Evolutionary conservation across 2,888 invertebrate genomes (phyloP).

Genomic region (Sarcophaga caerulescens): DNA sequence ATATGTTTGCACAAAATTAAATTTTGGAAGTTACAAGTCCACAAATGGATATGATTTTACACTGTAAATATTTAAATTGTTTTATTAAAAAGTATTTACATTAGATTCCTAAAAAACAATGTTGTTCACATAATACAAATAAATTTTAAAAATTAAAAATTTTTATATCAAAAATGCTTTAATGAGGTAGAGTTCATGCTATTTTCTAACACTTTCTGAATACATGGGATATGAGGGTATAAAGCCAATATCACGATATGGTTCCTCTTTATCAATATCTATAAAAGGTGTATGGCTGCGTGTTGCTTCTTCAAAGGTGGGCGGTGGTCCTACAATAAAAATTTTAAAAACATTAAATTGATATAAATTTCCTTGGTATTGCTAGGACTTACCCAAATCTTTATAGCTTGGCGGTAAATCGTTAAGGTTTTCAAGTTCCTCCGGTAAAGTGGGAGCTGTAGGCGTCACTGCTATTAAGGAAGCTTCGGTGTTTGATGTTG

Average conservation of each 20-base stretch:
- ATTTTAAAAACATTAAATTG: neutral
- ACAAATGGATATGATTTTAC: too few species aligned
- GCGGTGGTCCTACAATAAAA: conserved; percentile 71
- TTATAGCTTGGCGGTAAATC: conserved; percentile 69
- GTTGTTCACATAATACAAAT: too few species aligned
- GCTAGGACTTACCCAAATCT: neutral
- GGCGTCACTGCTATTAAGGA: conserved; percentile 54
- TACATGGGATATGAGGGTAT: conserved; percentile 76
- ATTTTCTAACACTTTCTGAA: conserved; percentile 42
- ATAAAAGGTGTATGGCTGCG: conserved; percentile 66
- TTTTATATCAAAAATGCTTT: too few species aligned
- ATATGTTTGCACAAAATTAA: too few species aligned
- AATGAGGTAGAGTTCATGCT: too few species aligned
- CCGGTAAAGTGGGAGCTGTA: conserved; percentile 42
- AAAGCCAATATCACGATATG: conserved; percentile 72
- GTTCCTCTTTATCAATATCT: conserved; percentile 72
- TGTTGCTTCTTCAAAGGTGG: conserved; percentile 73
- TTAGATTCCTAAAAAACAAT: too few species aligned
- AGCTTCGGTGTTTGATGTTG: conserved; percentile 55
- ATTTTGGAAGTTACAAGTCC: too few species aligned
- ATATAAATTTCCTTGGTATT: too few species aligned
- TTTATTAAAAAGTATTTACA: too few species aligned
- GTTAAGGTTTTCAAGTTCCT: conserved; percentile 10
- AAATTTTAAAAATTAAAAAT: too few species aligned
- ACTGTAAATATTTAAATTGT: too few species aligned